Base-by-base conservation (phyloP, 2,888 invertebrate species). In the Prenolepis imparis region DNA sequence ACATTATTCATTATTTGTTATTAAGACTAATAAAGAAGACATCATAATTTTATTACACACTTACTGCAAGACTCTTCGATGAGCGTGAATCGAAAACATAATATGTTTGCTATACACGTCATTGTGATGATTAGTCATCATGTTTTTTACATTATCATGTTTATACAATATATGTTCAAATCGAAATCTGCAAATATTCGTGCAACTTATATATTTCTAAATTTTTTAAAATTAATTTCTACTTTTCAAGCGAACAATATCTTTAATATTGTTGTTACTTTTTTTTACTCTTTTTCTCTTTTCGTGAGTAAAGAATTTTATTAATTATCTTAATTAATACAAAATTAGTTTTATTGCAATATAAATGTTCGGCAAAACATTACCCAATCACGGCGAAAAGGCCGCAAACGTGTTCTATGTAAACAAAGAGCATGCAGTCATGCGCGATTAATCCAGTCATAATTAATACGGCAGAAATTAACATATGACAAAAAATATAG, bases 381-480 rank as follows among this genome's bases (percentile, higher is more conserved):
- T 75, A 77, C 77, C 77, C 70, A 28, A 70, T 41, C 15, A 77
- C 24, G 39, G 67, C 70, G n/a, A 70, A 77, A n/a, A 72, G 41
- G 1, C 77, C 72, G 6, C 77, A 77, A 4, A 28, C 55, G 9
- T 77, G 77, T 39, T 68, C 67, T 39, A 70, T 11, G n/a, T 48
- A 68, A 48, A 3, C 8, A n/a, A 77, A 67, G 24, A 68, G 55
- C 77, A 77, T 77, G n/a, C 52, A 57, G 1, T 77, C 77, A 3
- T 66, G 52, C 3, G 72, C 77, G 0, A 77, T n/a, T n/a, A 77
- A 1, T 28, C 70, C 67, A 3, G 70, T 77, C 70, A 77, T 28
- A 28, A 18, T 18, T 18, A 52, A 39, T 6, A 1, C n/a, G 18
- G 52, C 39, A 4, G 12, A 2, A 72, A 36, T 0, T 41, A 55